Evolutionary conservation across 2,797 vertebrate species (phyloP), one percentile per base, ranked within the genome.

Genomic region (Melanotaenia nigrans): DNA sequence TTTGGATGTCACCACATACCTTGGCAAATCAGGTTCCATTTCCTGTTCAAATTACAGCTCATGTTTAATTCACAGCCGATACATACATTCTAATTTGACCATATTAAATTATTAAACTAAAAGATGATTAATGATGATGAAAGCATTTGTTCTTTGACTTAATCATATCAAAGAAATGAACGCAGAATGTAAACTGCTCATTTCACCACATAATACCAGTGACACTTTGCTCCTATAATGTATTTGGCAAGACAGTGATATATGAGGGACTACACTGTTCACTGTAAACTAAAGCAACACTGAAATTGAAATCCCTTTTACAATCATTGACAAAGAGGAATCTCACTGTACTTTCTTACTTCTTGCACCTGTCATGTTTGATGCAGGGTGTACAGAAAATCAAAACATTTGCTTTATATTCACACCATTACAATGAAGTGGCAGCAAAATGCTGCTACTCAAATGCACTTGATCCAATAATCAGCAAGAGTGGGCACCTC

Each of bases 11-110:
- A 90, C 86, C 56, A 84, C 87, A 89, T 86, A 90, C 89, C 85
- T 91, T 84, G 77, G 90, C 76, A 91, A 90, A 93, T 91, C 85
- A 86, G 85, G 71, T 79, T 90, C 82, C 87, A 93, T 94, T 93
- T 94, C 92, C 92, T 92, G 88, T 84, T 82, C 75, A 86, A 91
- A 93, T 92, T 92, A 92, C 85, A 66, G 77, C 79, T 92, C 91
- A 92, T 93, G 83, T 92, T 93, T 93, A 92, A 94, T 93, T 92
- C 91, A 93, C 53, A 51, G 67, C 70, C 81, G 75, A 92, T 90
- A 90, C 87, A 92, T 85, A 89, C 89, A 78, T 91, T 92, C 87
- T 92, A 91, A 93, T 94, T 91, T 86, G 87, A 91, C 89, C 75
- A 28, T 14, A 18, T 62, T 93, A 62, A 91, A 93, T 92, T 89